Conservation (phyloP, 2,113 vertebrate genomes). For the Taxidea taxus region DNA sequence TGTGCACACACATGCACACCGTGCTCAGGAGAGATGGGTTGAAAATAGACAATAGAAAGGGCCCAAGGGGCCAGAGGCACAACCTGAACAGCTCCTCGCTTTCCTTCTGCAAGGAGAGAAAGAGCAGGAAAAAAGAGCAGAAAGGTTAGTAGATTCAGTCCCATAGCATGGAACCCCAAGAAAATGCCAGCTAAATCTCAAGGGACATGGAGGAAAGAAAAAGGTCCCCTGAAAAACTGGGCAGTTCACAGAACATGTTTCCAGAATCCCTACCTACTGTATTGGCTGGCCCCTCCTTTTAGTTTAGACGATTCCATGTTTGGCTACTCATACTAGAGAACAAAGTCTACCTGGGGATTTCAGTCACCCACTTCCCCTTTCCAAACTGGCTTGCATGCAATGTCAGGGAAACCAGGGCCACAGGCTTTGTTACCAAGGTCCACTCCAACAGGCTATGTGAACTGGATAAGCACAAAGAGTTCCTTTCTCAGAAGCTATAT, state of each 20-base stretch:
- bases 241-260: not conserved
- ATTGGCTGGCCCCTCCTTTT: not conserved
- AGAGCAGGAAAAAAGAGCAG: conserved; percentile 74
- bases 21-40: not conserved
- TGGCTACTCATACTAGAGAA: conserved; percentile 5
- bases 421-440: not conserved
- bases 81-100: conserved; percentile 93
- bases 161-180: not conserved
- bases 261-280: not conserved
- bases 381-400: not conserved
- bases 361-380: not conserved
- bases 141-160: conserved; percentile 75
- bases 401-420: not conserved
- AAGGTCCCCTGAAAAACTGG: not conserved
- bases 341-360: not conserved
- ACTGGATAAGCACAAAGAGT: not conserved
- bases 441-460: not conserved
- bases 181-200: conserved; percentile 34
- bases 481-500: not conserved
- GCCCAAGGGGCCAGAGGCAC: conserved; percentile 78
- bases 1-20: not conserved
- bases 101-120: conserved; percentile 88
- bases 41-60: conserved; percentile 61
- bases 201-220: not conserved
- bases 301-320: not conserved